A percentile compares a stretch with the other conserved stretches of the same genome.
Evolutionary conservation across 2,113 vertebrate species (phyloP).

Genomic region (Apodemus sylvaticus): DNA sequence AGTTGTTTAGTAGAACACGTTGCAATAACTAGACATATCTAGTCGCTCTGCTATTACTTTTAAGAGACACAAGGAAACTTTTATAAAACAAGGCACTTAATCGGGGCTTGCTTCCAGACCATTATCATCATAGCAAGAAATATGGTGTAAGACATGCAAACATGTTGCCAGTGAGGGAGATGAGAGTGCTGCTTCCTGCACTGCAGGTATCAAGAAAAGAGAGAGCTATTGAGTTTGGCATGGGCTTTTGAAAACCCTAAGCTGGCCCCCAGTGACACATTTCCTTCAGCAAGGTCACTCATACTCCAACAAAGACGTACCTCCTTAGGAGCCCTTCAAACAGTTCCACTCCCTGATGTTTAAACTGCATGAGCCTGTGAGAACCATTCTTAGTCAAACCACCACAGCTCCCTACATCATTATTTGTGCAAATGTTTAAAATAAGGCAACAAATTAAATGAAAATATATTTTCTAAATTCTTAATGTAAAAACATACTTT

Average conservation of each 20-base stretch:
- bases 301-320: not conserved
- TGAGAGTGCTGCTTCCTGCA: not conserved
- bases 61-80: not conserved
- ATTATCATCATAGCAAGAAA: not conserved
- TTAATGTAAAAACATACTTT: not conserved
- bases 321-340: not conserved
- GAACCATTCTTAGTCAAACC: not conserved
- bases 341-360: not conserved
- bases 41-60: not conserved
- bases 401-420: not conserved
- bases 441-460: not conserved
- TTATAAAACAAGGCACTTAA: not conserved
- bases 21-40: not conserved
- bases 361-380: not conserved
- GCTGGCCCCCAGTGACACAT: not conserved
- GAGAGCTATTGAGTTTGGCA: not conserved
- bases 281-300: not conserved
- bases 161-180: not conserved
- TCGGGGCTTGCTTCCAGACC: too few relatives aligned
- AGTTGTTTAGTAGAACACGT: not conserved
- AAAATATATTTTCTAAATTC: not conserved
- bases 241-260: not conserved
- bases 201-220: too few relatives aligned
- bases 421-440: not conserved
- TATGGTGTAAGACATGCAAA: not conserved